phyloP scores from a whole-genome alignment of 2,113 vertebrate genomes.

The Jaculus jaculus region DNA sequence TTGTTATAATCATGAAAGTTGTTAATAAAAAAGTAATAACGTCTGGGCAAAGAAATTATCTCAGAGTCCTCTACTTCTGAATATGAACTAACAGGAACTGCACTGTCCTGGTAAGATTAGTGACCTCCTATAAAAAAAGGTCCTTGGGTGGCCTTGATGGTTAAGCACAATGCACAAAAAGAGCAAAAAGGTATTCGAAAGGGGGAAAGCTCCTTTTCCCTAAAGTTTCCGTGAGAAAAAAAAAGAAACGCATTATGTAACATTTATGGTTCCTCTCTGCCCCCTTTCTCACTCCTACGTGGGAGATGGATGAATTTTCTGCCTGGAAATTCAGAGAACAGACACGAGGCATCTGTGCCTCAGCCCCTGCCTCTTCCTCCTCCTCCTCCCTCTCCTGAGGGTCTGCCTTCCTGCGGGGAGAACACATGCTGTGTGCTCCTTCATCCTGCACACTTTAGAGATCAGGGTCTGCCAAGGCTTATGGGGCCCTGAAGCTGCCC shows the following conservation, averaged over 20 bases:
- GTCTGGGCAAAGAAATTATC: no score
- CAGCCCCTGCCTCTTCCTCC: neutral
- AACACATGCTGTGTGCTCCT: constrained; percentile 16
- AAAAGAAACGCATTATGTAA: neutral
- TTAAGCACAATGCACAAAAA: neutral
- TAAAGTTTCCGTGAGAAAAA: constrained; percentile 17
- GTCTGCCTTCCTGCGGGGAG: neutral
- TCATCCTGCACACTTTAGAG: neutral
- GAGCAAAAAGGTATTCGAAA: neutral
- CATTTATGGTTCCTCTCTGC: constrained; percentile 7
- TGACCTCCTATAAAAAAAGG: neutral
- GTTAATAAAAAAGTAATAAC: no score
- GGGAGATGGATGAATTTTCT: neutral
- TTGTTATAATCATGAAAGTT: no score
- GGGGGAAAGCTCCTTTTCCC: neutral
- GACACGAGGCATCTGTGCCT: neutral
- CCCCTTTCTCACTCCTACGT: neutral
- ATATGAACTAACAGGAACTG: neutral
- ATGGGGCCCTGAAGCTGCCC: neutral
- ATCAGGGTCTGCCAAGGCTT: neutral
- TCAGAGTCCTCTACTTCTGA: no score
- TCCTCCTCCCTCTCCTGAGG: neutral
- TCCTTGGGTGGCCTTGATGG: neutral
- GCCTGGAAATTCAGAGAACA: neutral
- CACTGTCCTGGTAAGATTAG: neutral